Conservation (phyloP, 2,888 invertebrate species). For the Meghimatium bilineatum region DNA sequence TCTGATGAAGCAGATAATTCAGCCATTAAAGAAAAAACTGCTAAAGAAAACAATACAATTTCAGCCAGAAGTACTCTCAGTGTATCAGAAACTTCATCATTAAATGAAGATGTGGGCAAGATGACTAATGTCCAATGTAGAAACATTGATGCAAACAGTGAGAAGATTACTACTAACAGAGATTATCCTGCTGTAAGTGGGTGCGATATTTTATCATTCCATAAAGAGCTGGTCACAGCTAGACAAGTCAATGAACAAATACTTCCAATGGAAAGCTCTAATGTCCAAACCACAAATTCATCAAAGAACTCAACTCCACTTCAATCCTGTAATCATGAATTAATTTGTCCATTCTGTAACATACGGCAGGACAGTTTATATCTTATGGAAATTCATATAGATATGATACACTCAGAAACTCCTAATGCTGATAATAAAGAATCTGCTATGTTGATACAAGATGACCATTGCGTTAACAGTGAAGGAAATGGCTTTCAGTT, state of each 20-base stretch:
- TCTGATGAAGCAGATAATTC: neutral
- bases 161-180: neutral
- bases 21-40: neutral
- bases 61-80: neutral
- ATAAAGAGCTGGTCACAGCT: neutral
- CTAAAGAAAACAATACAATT: neutral
- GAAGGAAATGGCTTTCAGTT: neutral
- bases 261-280: neutral
- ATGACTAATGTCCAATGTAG: neutral
- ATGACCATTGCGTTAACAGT: neutral
- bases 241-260: neutral
- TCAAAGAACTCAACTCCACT: neutral
- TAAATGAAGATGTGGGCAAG: neutral
- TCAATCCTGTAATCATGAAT: neutral
- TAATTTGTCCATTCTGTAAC: conserved; percentile 31
- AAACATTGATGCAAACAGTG: neutral
- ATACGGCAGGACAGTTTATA: neutral
- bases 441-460: neutral
- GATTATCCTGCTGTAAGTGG: neutral
- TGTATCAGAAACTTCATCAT: too few relatives aligned
- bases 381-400: conserved; percentile 25
- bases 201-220: neutral
- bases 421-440: neutral
- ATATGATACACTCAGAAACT: conserved; percentile 12
- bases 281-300: neutral